These are phyloP conservation scores for Lipophrys pholis DNA, from an alignment of 2,113 vertebrate genomes.

Conservation along the genomic window DNA sequence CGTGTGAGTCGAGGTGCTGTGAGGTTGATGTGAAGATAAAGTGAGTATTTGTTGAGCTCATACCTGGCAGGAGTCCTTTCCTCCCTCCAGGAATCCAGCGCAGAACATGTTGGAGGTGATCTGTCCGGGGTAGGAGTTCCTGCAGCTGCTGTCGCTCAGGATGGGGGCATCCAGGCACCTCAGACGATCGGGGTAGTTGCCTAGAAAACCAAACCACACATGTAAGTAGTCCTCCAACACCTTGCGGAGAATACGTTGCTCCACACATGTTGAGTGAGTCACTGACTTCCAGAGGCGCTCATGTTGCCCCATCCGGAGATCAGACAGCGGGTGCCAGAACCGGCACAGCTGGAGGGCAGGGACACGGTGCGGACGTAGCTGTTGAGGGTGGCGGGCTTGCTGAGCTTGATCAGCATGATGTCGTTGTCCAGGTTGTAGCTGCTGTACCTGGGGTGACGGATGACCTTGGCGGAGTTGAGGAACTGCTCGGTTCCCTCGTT, in stretches of 20 bases:
- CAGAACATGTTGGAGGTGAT: conserved; percentile 92
- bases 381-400: conserved; percentile 69
- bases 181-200: conserved; percentile 81
- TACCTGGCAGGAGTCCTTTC: conserved; percentile 96
- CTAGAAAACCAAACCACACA: conserved; percentile 56
- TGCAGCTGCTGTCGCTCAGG: conserved; percentile 80
- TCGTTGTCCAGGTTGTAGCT: conserved; percentile 84
- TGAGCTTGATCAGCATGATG: conserved; percentile 91
- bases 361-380: conserved; percentile 77
- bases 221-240: not conserved
- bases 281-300: conserved; percentile 80
- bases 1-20: conserved; percentile 3
- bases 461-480: conserved; percentile 68
- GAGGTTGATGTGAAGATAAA: not conserved
- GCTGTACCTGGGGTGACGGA: conserved; percentile 81
- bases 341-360: conserved; percentile 81
- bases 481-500: conserved; percentile 83
- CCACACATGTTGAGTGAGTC: not conserved
- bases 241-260: no score
- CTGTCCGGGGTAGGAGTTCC: conserved; percentile 83
- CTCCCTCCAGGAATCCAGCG: conserved; percentile 89
- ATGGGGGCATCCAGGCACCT: conserved; percentile 88
- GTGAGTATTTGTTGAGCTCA: not conserved
- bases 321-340: conserved; percentile 83
- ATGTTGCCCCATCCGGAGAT: conserved; percentile 93